Evolutionary conservation across 2,113 vertebrate species (phyloP), one percentile per base, ranked within the genome.

Genomic region (Apodemus sylvaticus): DNA sequence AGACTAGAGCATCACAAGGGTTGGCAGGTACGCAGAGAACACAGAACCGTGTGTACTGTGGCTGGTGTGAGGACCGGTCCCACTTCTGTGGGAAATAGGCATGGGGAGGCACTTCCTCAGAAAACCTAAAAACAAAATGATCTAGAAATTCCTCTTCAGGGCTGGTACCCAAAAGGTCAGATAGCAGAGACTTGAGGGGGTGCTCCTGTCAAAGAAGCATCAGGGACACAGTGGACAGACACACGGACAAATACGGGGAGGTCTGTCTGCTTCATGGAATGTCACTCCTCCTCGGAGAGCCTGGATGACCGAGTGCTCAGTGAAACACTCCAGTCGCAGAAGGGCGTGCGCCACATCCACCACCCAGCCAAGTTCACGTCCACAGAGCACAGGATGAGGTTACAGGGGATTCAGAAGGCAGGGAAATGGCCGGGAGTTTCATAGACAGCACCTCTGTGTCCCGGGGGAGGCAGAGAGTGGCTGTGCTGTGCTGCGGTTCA

Each of bases 181-280:
- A 3, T 2, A n/a, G 45, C 48, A 24, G 60, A 16, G 12, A 17
- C 29, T 5, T 6, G 29, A 20, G 14, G 34, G 36, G 8, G 5
- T 3, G 22, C 13, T 55, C 8, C 6, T 39, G 13, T 45, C 13
- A 19, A 4, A n/a, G 24, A 17, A 66, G 2, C 53, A n/a, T 26
- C 0, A 9, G 39, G 55, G 20, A 36, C 11, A 1, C n/a, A 20
- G 3, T 29, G 1, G n/a, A 34, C 51, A 70, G 71, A n/a, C 55
- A 31, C 12, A 26, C 2, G 0, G 34, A n/a, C 26, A 60, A 24
- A 39, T 51, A n/a, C 22, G 62, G 20, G 0, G 4, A 6, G 5
- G 10, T 24, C 31, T 48, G 1, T 31, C 48, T 8, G 0, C 45
- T 1, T 31, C 7, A 0, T 12, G 45, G n/a, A 14, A 58, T 7